Base-by-base conservation (phyloP, 2,888 invertebrate species). In the Melieria crassipennis region DNA sequence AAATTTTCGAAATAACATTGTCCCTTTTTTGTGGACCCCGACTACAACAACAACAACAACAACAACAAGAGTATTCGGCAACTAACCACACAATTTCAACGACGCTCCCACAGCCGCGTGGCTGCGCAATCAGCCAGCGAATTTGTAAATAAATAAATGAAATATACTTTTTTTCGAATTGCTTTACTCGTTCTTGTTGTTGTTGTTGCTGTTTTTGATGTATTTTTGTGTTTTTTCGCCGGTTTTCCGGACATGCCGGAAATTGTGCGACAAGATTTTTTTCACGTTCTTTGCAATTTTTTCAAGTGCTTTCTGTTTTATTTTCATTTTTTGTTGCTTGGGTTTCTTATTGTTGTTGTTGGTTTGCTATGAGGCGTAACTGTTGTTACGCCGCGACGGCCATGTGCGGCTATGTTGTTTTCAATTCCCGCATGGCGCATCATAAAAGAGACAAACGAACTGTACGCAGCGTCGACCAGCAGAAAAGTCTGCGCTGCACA, bases 131-230 rank as follows among this genome's bases (percentile, higher is more conserved):
- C 42, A 16, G 30, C 58, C n/a, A 58, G 30, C 16, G 16, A 16
- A 13, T 58, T 58, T 58, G 58, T 58, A n/a, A 58, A 58, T 58
- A 58, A 58, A 58, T 58, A 58, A 58, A 58, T 58, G 58, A 58
- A 58, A 58, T 58, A 16, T 13, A 52, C 13, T 52, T 30, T 30
- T 16, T 30, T 30, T 30, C 52, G 52, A 52, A 43, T 63, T 11
- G 30, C 58, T 13, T 58, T 30, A 5, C 7, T 45, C 57, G 61
- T 45, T 48, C 7, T 56, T 65, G 7, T 50, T 55, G 62, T 61
- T 63, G 16, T 16, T 42, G 65, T 46, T 11, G 52, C n/a, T 50
- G 52, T 50, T 2, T n/a, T 50, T 30, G 30, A 30, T 30, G 30
- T 30, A 30, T 30, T 30, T 30, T 30, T 30, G 0, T 30, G 30